Base-by-base conservation (phyloP, 1,140 invertebrate species). In the Drosophila leontia region DNA sequence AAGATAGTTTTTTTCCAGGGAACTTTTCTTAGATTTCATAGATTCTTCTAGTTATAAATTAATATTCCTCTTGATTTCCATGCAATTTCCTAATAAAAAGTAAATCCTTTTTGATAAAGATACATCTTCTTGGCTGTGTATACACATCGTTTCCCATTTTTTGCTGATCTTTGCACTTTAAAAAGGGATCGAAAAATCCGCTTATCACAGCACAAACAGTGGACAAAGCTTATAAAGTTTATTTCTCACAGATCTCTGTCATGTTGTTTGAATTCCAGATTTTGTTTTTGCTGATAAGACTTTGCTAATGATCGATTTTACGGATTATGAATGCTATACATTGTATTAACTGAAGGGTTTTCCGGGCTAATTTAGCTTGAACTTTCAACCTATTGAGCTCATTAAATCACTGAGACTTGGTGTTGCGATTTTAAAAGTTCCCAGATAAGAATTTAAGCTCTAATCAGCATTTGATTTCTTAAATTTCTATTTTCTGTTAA, bases 121-220 rank as follows among this genome's bases (percentile, higher is more conserved):
- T 34, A 12, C 19, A 13, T 13, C 1, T 8, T 53, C 1, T 48
- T 15, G 3, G 13, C 2, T 15, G 9, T 32, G 19, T 11, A 57
- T 11, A 13, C 17, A 0, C 13, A n/a, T 9, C 17, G 7, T 23
- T 13, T 1, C 0, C 2, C 2, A 9, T 45, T 62, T 82, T 78
- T 47, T 23, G 72, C 55, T 81, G 63, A 81, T 61, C 58, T 48
- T 29, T 72, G 58, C 74, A 68, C 58, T 17, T 47, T 56, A 75
- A 72, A 57, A 67, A 76, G 8, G 29, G 53, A 69, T 75, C 53
- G 47, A 39, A 80, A 65, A 83, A 80, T 71, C 48, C 72, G 62
- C 61, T 81, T 85, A 84, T 85, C 81, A 58, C 32, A 17, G 61
- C 61, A 67, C 26, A 65, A 83, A 61, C 23, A 39, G 64, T 74